Conservation (phyloP, 2,888 invertebrate species). For the Rotaria socialis region DNA sequence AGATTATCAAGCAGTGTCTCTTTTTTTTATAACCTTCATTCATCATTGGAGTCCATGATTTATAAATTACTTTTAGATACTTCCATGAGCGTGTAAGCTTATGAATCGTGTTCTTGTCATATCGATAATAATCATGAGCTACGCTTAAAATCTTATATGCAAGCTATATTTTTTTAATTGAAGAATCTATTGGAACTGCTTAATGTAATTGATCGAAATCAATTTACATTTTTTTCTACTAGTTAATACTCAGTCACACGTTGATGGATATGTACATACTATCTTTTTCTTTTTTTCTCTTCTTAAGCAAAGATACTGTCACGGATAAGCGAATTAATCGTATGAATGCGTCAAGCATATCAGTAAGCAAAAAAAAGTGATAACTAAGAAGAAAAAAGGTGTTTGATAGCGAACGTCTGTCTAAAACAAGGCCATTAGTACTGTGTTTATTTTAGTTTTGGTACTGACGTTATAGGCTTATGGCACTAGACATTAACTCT, state of each 20-base stretch:
- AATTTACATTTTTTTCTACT: not conserved
- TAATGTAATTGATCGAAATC: conserved; percentile 1
- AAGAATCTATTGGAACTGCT: not conserved
- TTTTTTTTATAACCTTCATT: conserved; percentile 6
- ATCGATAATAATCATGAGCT: not conserved
- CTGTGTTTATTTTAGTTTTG: not conserved
- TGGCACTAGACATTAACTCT: not conserved
- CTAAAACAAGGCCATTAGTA: not conserved
- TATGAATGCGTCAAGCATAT: not conserved
- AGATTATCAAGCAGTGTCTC: not conserved
- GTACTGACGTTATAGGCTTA: not conserved
- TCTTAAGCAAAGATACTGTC: not conserved
- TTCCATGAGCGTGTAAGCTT: not conserved
- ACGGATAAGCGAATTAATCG: not conserved
- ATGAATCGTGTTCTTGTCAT: not conserved
- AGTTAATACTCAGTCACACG: too few relatives aligned
- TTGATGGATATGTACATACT: not conserved
- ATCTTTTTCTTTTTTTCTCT: not conserved
- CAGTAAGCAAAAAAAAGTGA: not conserved
- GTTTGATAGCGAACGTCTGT: not conserved
- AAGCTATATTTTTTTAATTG: not conserved
- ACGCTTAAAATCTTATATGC: not conserved
- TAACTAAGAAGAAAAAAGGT: not conserved
- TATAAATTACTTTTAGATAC: not conserved
- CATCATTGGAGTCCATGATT: conserved; percentile 17